Conservation (phyloP, 2,797 vertebrate genomes). For the Aselliscus stoliczkanus region DNA sequence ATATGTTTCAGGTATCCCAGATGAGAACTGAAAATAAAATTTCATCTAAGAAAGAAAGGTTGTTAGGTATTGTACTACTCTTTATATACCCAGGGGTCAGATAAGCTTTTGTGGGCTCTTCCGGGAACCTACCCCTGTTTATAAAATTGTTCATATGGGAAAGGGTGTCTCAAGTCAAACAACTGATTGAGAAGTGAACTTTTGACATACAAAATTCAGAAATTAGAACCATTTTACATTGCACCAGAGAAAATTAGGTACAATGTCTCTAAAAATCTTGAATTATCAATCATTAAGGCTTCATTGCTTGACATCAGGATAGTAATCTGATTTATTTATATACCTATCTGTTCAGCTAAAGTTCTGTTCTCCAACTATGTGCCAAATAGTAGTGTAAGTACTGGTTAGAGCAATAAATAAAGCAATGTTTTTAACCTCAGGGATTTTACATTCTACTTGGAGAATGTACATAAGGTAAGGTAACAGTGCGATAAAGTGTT, state of each 20-base stretch:
- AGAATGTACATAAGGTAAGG: background rate
- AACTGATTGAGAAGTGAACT: conserved; percentile 17
- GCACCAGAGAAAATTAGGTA: background rate
- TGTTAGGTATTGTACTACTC: background rate
- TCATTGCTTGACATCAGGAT: background rate
- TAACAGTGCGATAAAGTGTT: background rate
- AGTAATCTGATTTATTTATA: background rate
- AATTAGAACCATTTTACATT: background rate
- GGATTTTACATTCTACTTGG: background rate
- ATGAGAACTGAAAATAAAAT: background rate
- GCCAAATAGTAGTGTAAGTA: background rate
- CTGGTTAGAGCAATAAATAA: background rate
- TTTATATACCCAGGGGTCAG: background rate
- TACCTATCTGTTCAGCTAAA: background rate
- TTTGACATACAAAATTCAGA: background rate
- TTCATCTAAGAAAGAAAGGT: background rate
- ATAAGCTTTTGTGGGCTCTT: background rate
- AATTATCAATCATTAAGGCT: background rate
- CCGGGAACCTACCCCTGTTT: background rate
- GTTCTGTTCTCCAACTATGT: background rate
- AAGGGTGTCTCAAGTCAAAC: background rate
- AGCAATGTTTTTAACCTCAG: background rate
- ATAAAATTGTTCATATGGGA: background rate
- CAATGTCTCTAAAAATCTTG: background rate
- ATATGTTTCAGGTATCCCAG: background rate